Evolutionary conservation across 2,797 vertebrate species (phyloP).

Genomic region (Pitangus sulphuratus): DNA sequence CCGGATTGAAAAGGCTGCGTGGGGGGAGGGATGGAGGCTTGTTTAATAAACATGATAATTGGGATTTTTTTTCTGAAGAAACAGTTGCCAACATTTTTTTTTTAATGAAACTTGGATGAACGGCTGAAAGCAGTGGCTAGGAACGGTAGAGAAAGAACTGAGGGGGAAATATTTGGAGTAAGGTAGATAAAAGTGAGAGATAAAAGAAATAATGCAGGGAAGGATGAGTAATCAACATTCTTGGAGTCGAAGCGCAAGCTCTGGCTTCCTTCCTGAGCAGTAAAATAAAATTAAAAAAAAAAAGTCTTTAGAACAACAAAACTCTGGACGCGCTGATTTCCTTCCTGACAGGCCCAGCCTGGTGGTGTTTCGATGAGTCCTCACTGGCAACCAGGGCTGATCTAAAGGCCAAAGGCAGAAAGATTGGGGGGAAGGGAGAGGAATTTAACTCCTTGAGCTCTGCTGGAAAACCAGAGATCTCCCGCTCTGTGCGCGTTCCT

Average conservation of each 20-base stretch:
- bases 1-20: rapidly evolving
- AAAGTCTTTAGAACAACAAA: slow-evolving; percentile 87
- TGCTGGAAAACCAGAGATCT: background rate
- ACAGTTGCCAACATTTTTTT: background rate
- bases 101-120: background rate
- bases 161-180: slow-evolving; percentile 53
- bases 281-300: slow-evolving; percentile 84
- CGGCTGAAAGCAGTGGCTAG: background rate
- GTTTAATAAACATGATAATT: background rate
- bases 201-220: slow-evolving; percentile 76
- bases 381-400: slow-evolving; percentile 77
- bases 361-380: slow-evolving; percentile 80
- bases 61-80: background rate
- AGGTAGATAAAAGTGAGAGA: slow-evolving; percentile 75
- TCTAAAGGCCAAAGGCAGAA: slow-evolving; percentile 79
- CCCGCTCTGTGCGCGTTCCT: background rate
- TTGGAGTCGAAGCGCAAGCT: slow-evolving; percentile 86
- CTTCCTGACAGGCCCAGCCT: slow-evolving; percentile 86
- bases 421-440: slow-evolving; percentile 60
- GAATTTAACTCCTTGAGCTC: slow-evolving; percentile 75
- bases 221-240: slow-evolving; percentile 79
- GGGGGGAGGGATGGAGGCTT: background rate
- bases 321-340: slow-evolving; percentile 82
- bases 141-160: background rate
- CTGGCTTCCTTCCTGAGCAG: slow-evolving; percentile 88